These are phyloP conservation scores for Nasonia giraulti DNA, from an alignment of 1,140 invertebrate genomes.

Conservation along the genomic window DNA sequence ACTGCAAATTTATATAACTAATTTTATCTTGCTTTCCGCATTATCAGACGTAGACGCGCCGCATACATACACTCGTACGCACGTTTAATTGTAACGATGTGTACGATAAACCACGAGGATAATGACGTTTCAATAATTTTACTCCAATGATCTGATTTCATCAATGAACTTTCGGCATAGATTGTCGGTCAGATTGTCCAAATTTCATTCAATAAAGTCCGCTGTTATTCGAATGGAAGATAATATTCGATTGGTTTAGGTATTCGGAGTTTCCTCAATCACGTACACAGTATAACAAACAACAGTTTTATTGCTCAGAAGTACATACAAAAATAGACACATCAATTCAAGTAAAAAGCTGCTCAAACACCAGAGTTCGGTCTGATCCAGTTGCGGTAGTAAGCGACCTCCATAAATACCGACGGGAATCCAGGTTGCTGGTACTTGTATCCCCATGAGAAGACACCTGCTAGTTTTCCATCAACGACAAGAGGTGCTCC, in stretches of 20 bases:
- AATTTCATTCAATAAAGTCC: background rate
- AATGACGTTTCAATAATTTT: background rate
- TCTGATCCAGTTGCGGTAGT: constrained; percentile 14
- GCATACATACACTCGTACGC: too few species aligned
- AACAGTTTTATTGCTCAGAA: too few species aligned
- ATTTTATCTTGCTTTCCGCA: background rate
- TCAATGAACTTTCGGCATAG: background rate
- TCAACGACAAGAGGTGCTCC: background rate
- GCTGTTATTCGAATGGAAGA: too few species aligned
- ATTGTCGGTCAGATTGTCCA: background rate
- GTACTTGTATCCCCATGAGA: constrained; percentile 16
- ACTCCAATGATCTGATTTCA: background rate
- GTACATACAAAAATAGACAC: too few species aligned
- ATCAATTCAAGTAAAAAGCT: background rate
- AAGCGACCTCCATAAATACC: constrained; percentile 9
- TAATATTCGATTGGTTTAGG: too few species aligned
- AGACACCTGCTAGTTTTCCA: constrained; percentile 5
- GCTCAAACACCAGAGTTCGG: constrained; percentile 4
- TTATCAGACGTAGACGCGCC: background rate
- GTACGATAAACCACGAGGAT: background rate
- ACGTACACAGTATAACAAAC: too few species aligned
- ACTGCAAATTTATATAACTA: background rate
- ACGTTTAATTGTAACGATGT: too few species aligned
- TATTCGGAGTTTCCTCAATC: too few species aligned
- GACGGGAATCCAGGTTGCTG: background rate